phyloP scores from a whole-genome alignment of 2,888 invertebrate genomes.

The Troides helena region DNA sequence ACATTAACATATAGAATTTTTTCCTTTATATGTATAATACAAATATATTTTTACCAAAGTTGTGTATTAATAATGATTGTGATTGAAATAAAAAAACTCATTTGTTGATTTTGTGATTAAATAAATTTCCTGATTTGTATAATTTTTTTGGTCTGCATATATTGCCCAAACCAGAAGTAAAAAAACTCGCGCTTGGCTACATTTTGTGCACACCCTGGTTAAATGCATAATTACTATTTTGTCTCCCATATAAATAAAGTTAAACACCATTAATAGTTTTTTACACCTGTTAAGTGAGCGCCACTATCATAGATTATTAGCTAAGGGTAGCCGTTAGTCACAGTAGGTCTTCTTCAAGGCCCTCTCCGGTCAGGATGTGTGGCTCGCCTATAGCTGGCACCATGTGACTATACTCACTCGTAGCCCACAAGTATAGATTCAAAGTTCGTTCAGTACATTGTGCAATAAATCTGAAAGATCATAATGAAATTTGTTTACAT shows the following conservation, averaged over 20 bases:
- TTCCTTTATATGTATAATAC: too few relatives aligned
- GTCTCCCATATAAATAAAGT: not conserved
- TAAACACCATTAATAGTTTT: not conserved
- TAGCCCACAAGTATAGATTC: conserved; percentile 92
- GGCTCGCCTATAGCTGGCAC: conserved; percentile 83
- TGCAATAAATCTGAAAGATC: conserved; percentile 89
- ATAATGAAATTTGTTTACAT: not conserved
- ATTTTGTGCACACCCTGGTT: not conserved
- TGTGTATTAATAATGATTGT: too few relatives aligned
- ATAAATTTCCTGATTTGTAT: too few relatives aligned
- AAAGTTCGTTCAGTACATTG: conserved; percentile 94
- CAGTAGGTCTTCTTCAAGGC: conserved; percentile 57
- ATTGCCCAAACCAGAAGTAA: too few relatives aligned
- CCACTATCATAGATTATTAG: not conserved
- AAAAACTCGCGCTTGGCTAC: too few relatives aligned
- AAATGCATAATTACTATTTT: not conserved
- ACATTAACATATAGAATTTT: too few relatives aligned
- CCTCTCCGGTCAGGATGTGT: conserved; percentile 63
- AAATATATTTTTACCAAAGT: too few relatives aligned
- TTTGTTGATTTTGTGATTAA: too few relatives aligned
- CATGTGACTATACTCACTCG: conserved; percentile 85
- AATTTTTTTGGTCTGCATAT: too few relatives aligned
- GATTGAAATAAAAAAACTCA: too few relatives aligned
- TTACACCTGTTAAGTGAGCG: not conserved
- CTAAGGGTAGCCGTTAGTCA: conserved; percentile 38